Conservation (phyloP, 2,888 invertebrate genomes). For the Sceliomorpha sp. region DNA sequence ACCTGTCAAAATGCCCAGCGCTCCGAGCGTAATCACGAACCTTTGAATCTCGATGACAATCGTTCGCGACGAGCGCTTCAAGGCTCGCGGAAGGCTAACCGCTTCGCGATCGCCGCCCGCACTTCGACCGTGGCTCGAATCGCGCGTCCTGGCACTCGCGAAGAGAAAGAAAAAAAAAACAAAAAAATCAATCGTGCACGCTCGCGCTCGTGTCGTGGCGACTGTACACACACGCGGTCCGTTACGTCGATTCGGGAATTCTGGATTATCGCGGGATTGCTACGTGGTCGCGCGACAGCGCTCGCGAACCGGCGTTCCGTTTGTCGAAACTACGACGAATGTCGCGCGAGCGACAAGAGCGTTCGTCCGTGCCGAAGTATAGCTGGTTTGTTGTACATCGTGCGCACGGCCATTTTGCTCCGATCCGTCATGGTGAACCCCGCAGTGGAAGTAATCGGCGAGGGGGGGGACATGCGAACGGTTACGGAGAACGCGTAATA, state of each 20-base stretch:
- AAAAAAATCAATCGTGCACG: neutral
- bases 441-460: neutral
- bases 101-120: neutral
- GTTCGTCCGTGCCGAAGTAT: no score
- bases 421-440: neutral
- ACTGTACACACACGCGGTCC: conserved; percentile 1
- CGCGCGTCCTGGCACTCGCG: conserved; percentile 1
- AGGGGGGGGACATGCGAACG: neutral
- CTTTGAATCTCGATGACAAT: neutral
- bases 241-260: neutral
- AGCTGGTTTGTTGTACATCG: conserved; percentile 3
- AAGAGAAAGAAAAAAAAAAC: no score
- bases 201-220: neutral
- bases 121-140: neutral
- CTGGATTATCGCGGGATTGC: no score
- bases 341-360: no score
- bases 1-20: neutral
- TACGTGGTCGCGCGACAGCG: no score
- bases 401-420: conserved; percentile 6
- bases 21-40: neutral
- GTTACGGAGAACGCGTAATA: conserved; percentile 21
- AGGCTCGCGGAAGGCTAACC: neutral
- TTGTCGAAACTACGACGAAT: no score
- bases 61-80: neutral
- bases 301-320: no score